Percentiles rank a stretch among this genome's conserved stretches.
Conservation (phyloP, 2,888 invertebrate species). For the Sarcophaga variegata region DNA sequence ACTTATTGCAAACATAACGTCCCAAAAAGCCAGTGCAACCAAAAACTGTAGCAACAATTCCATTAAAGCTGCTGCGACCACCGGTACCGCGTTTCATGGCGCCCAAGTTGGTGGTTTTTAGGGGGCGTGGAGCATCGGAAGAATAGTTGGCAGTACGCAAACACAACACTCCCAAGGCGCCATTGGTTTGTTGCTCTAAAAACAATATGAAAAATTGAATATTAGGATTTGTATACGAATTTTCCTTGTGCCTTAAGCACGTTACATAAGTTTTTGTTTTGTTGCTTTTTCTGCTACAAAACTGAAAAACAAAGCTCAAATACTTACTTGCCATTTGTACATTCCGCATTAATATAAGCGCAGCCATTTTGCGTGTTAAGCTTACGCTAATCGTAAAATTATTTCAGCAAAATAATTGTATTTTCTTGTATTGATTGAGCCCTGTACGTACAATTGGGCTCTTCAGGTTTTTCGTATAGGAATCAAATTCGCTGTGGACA, state of each 20-base stretch:
- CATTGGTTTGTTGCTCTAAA: conserved; percentile 75
- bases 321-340: conserved; percentile 80
- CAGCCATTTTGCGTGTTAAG: conserved; percentile 75
- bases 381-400: conserved; percentile 31
- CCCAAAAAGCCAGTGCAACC: conserved; percentile 96
- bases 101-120: conserved; percentile 84
- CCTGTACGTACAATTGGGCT: conserved; percentile 20
- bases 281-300: conserved; percentile 26
- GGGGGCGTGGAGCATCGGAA: conserved; percentile 78
- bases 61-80: conserved; percentile 97
- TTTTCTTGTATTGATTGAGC: conserved; percentile 1
- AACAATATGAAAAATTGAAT: background rate
- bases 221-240: conserved; percentile 17
- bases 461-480: conserved; percentile 15
- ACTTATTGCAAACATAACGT: conserved; percentile 91
- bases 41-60: conserved; percentile 98
- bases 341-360: conserved; percentile 78
- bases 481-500: conserved; percentile 24
- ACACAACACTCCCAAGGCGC: conserved; percentile 78
- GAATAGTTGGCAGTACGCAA: conserved; percentile 76
- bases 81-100: conserved; percentile 92
- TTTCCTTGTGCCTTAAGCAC: conserved; percentile 17
- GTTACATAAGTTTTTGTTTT: conserved; percentile 75
- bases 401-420: conserved; percentile 23
- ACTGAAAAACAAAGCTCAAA: background rate